Base-by-base conservation (phyloP, 2,888 invertebrate genomes). In the Iphiclides podalirius region DNA sequence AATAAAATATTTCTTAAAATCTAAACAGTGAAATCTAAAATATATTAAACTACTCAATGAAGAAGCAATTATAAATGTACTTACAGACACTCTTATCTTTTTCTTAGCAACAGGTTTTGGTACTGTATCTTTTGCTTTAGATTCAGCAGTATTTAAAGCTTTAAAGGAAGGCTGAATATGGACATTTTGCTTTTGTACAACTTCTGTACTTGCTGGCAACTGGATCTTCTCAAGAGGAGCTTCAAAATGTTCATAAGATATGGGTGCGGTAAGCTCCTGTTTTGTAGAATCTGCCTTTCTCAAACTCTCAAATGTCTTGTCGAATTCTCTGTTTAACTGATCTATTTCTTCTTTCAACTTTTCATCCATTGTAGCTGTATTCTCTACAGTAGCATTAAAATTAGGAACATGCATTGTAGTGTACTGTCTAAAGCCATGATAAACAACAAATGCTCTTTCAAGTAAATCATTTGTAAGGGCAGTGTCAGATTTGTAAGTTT, bases 391-490 rank as follows among this genome's bases (percentile, higher is more conserved):
- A 53, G 60, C 52, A 51, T 67, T 72, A 14, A 75, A 66, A 58
- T 75, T 79, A 59, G 83, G 77, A 34, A 77, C 64, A 56, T 78
- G 63, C 78, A 86, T 71, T 13, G 69, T 55, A 37, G 84, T 77
- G 62, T 93, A 93, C 57, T 93, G 91, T 56, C 87, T 89, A 36
- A 96, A 71, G 17, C 96, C 95, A 61, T 92, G 91, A 34, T 91
- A 89, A 13, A 96, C 93, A 37, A 94, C 93, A 59, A 90, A 85
- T 3, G 93, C 86, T 61, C 94, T 89, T 61, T 94, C 93, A 1
- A 91, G 62, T 2, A 93, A 57, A 14, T 90, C 85, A 61, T 75
- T 76, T 20, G 75, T 56, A 45, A 70, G 44, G n/a, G 68, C 69
- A 15, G 77, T 67, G 49, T 63, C 71, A 34, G 75, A 70, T 60